Conservation (phyloP, 2,888 invertebrate genomes). For the Drosophila meridionalis region DNA sequence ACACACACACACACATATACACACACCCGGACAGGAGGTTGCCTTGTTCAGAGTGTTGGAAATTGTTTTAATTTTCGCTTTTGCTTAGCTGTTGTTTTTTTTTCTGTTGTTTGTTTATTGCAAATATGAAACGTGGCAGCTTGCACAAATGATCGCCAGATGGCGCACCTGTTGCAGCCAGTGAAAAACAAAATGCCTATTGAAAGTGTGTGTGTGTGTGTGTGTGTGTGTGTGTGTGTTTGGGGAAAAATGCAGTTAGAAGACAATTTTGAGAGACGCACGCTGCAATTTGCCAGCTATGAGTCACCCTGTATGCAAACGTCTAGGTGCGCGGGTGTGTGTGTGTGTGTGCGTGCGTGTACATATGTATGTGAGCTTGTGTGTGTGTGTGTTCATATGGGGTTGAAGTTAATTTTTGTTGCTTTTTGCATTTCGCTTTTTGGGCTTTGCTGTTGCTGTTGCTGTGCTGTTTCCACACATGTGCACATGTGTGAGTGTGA, state of each 20-base stretch:
- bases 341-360: constrained; percentile 12
- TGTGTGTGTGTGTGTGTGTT: not conserved
- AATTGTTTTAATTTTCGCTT: not conserved
- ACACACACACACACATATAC: constrained; percentile 7
- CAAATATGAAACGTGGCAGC: constrained; percentile 14
- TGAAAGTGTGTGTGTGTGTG: constrained; percentile 10
- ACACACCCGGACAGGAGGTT: constrained; percentile 7
- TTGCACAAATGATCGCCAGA: constrained; percentile 31
- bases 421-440: constrained; percentile 27
- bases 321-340: constrained; percentile 14
- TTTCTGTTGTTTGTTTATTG: constrained; percentile 10
- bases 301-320: constrained; percentile 35
- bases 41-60: not conserved
- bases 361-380: constrained; percentile 3
- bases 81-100: constrained; percentile 1
- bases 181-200: constrained; percentile 13
- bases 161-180: constrained; percentile 45
- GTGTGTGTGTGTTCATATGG: constrained; percentile 27
- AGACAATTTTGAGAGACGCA: not conserved
- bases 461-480: constrained; percentile 14
- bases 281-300: constrained; percentile 22
- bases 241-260: constrained; percentile 8
- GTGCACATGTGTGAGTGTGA: constrained; percentile 26
- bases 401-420: constrained; percentile 48
- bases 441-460: constrained; percentile 18